Conservation (phyloP, 2,797 vertebrate species). For the Ctenochaetus hawaiiensis region DNA sequence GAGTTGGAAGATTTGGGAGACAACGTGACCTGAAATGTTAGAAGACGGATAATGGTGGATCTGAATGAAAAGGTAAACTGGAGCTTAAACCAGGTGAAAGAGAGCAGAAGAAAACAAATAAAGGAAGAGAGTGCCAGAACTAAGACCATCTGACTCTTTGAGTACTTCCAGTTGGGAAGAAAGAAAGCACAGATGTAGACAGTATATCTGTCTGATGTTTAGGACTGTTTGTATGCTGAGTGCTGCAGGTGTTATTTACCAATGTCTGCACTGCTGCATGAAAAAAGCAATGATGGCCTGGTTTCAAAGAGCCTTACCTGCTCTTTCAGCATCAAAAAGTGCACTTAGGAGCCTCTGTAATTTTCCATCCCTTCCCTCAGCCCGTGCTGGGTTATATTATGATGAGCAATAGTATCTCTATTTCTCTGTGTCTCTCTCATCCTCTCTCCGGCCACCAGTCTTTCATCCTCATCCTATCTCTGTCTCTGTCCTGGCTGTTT, state of each 20-base stretch:
- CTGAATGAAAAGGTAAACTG: constrained; percentile 37
- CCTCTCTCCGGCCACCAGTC: constrained; percentile 37
- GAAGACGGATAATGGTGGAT: constrained; percentile 16
- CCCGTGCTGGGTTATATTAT: constrained; percentile 60
- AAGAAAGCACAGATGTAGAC: constrained; percentile 16
- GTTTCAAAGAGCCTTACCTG: constrained; percentile 75
- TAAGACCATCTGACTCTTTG: constrained; percentile 15
- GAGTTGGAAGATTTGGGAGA: neutral
- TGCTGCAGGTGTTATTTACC: constrained; percentile 77
- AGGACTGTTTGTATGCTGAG: constrained; percentile 61
- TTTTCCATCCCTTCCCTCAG: constrained; percentile 67
- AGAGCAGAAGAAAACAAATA: constrained; percentile 29
- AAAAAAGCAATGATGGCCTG: constrained; percentile 62
- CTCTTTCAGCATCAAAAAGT: constrained; percentile 77
- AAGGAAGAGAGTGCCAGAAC: neutral
- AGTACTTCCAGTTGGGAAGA: constrained; percentile 32
- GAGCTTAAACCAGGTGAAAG: constrained; percentile 23
- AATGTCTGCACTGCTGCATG: constrained; percentile 44
- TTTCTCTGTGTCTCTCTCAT: constrained; percentile 23
- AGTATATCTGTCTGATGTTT: constrained; percentile 46
- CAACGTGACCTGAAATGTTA: constrained; percentile 22
- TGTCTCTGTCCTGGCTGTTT: constrained; percentile 34
- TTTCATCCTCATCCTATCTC: constrained; percentile 57
- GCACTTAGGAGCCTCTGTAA: constrained; percentile 74
- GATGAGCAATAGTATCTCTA: constrained; percentile 54